Evolutionary conservation across 2,797 vertebrate genomes (phyloP), one percentile per base, ranked within the genome.

Genomic region (Geotrypetes seraphini): DNA sequence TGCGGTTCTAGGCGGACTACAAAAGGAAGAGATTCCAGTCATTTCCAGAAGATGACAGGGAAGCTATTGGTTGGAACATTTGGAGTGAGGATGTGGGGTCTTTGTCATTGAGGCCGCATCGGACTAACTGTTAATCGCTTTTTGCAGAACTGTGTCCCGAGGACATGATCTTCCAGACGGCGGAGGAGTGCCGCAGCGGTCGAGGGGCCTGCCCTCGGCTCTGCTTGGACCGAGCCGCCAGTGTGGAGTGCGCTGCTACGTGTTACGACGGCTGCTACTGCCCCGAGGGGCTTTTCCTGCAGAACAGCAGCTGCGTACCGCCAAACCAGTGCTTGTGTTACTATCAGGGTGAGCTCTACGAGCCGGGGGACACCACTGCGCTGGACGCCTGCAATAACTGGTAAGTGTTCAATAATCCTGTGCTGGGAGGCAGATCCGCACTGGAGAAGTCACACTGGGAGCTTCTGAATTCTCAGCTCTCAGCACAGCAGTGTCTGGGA

Each of bases 341-440:
- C 68, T 69, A 89, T 57, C 65, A 57, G 3, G 86, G 89, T 25
- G 39, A 20, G 50, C 54, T 79, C 5, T 60, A 81, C 24, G 36
- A 12, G 0, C 71, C 73, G 0, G 85, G 80, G 2, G 34, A 53
- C 8, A 43, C n/a, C 7, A 15, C 71, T 17, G 37, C 3, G 2
- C 27, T 50, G 2, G 85, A 90, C 4, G 4, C 52, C 44, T 96
- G 92, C 62, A 88, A 90, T 59, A 91, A 92, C 75, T 95, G 92
- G 92, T 94, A 69, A 6, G 49, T 17, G 12, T 2, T 13, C 10
- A 3, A 4, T 1, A 1, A 12, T 3, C 1, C 4, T 5, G n/a
- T n/a, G 1, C 2, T 1, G 4, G 3, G 9, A 1, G 4, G 1
- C 1, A 3, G 2, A 15, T 3, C 6, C 7, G 13, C 4, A 7